Evolutionary conservation across 2,888 invertebrate genomes (phyloP), one percentile per base, ranked within the genome.

Genomic region (Ophion ventricosus): DNA sequence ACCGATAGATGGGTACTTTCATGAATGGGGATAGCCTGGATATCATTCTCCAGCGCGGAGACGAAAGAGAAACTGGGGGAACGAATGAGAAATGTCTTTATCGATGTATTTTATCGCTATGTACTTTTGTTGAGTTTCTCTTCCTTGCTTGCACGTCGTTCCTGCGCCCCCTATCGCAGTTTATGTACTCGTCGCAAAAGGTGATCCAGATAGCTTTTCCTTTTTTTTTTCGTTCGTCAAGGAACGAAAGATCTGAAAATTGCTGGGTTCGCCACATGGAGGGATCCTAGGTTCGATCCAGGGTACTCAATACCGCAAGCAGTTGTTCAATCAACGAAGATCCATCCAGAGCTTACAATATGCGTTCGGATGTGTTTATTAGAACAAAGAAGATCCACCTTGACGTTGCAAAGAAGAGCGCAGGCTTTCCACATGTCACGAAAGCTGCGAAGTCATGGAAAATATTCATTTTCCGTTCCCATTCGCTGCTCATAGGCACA

Each of bases 71-170:
- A 72, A 69, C 61, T 79, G 76, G 76, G 79, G 83, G 79, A 40
- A 57, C 40, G 79, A 84, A 80, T 86, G 87, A 86, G 84, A 77
- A 86, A 87, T 87, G 86, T 86, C 87, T 87, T 83, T 86, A 87
- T 87, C 86, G 80, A 64, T 57, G 80, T 85, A 80, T 82, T 85
- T 85, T 85, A 85, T 85, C 82, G 85, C 57, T 67, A 67, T 76
- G 82, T 76, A 80, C 82, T 84, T 84, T 84, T 82, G 82, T 84
- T 73, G 43, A 57, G 82, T 63, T 69, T 54, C 72, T 72, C 72
- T 56, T 70, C 11, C 29, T 35, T 63, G 77, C 76, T 49, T 23
- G 49, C 57, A 8, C 81, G 63, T 69, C 80, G 69, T 78, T 81
- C 49, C 54, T 43, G 26, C 56, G 40, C 29, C 40, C 25, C 54